A percentile compares a stretch with the other conserved stretches of the same genome.
Conservation (phyloP, 2,113 vertebrate genomes). For the Oriolus oriolus region DNA sequence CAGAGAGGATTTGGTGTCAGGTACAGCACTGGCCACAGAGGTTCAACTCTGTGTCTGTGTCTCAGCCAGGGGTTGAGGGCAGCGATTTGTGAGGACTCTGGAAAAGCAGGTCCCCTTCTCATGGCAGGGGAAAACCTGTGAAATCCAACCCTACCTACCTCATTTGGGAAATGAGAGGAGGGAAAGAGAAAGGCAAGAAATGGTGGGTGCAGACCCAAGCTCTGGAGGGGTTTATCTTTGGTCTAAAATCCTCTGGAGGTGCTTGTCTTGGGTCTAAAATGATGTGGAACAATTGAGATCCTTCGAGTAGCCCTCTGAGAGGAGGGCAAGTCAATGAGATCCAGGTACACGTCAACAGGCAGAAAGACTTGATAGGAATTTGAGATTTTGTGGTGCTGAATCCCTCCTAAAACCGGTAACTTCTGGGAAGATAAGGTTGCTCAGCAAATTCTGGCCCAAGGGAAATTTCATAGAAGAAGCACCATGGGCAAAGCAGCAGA, state of each 20-base stretch:
- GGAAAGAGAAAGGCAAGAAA: neutral
- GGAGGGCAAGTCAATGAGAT: neutral
- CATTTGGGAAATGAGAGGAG: neutral
- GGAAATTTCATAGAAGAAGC: conserved; percentile 4
- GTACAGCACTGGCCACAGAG: neutral
- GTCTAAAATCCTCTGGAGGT: neutral
- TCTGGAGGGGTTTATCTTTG: neutral
- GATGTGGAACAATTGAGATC: neutral
- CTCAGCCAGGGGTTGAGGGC: neutral
- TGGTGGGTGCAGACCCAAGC: neutral
- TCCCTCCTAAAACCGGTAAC: neutral
- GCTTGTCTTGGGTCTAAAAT: neutral
- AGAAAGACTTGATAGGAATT: neutral
- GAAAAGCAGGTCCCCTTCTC: neutral
- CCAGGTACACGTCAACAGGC: neutral
- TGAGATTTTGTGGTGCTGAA: neutral
- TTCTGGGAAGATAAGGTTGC: conserved; percentile 22
- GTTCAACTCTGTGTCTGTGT: neutral
- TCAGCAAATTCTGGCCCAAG: conserved; percentile 20
- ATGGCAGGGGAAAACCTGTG: rapidly evolving
- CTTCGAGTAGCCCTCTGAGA: neutral
- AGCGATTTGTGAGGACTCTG: neutral
- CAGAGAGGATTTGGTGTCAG: neutral
- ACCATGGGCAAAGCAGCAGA: neutral
- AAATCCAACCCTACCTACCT: neutral